Conservation (phyloP, 2,113 vertebrate genomes). For the Limnothrissa miodon region DNA sequence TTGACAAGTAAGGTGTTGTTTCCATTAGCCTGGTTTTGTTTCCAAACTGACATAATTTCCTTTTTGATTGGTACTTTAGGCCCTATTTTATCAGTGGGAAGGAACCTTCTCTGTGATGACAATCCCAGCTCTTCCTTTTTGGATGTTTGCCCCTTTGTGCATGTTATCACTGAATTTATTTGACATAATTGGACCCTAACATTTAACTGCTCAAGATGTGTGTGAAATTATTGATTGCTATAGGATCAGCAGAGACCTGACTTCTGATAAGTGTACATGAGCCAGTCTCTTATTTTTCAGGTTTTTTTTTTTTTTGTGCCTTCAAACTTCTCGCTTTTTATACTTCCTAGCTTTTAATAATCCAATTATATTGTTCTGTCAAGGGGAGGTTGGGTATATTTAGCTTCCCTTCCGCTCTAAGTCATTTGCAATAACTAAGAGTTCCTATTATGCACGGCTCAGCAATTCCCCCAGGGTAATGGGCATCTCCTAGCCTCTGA, state of each 20-base stretch:
- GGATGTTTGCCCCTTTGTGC: not conserved
- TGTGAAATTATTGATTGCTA: not conserved
- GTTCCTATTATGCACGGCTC: not conserved
- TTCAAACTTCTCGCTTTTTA: slow-evolving; percentile 32
- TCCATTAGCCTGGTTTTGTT: slow-evolving; percentile 17
- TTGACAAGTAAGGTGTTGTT: slow-evolving; percentile 19
- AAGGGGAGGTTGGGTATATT: not conserved
- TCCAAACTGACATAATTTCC: slow-evolving; percentile 18
- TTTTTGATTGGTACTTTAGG: slow-evolving; percentile 42
- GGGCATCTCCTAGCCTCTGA: not conserved
- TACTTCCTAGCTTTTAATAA: not conserved
- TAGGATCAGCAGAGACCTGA: not conserved
- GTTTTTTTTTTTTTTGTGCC: too few relatives aligned
- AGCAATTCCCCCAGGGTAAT: not conserved
- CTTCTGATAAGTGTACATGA: not conserved
- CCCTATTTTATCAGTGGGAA: not conserved
- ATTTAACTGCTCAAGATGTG: not conserved
- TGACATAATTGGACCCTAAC: not conserved
- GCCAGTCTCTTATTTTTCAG: too few relatives aligned
- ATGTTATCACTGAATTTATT: not conserved
- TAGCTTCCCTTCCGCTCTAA: not conserved
- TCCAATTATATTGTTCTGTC: too few relatives aligned
- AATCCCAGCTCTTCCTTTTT: not conserved
- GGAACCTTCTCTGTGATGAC: not conserved
- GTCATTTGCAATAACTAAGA: too few relatives aligned